phyloP scores from a whole-genome alignment of 2,113 vertebrate species.

The Channa maculata region DNA sequence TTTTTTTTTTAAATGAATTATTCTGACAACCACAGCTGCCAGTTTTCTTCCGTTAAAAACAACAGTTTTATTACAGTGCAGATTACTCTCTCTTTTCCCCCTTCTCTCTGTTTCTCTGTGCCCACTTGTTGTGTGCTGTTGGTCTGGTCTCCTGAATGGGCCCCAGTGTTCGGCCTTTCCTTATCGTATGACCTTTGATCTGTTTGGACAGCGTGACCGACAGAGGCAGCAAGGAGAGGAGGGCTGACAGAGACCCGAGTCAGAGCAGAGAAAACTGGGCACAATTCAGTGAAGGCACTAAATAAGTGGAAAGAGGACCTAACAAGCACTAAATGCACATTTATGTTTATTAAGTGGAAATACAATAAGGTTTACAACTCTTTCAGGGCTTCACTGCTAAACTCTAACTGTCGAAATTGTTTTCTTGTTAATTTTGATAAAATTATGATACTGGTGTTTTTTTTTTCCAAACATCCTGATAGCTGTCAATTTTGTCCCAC shows the following conservation, averaged over 20 bases:
- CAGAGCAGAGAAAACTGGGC: conserved; percentile 14
- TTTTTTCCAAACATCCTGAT: too few species aligned
- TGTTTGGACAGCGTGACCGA: conserved; percentile 81
- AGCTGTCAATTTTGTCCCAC: background rate
- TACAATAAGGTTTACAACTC: background rate
- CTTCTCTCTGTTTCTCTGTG: conserved; percentile 41
- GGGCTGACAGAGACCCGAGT: conserved; percentile 25
- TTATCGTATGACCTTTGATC: conserved; percentile 83
- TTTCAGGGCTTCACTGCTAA: background rate
- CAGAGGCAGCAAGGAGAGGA: conserved; percentile 46
- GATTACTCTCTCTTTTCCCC: conserved; percentile 21
- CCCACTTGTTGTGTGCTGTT: conserved; percentile 61
- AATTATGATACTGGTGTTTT: too few species aligned
- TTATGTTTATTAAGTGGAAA: background rate
- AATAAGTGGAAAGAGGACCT: background rate
- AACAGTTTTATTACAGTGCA: too few species aligned
- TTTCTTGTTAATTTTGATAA: too few species aligned
- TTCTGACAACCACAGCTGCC: too few species aligned
- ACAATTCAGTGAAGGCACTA: background rate
- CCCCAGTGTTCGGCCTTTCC: conserved; percentile 72
- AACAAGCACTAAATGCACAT: conserved; percentile 3
- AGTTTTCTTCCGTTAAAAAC: too few species aligned
- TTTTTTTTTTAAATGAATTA: too few species aligned
- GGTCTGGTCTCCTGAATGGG: conserved; percentile 65
- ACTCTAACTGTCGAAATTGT: background rate